These are phyloP conservation scores for Hypothenemus hampei DNA, from an alignment of 1,140 invertebrate species.

Conservation along the genomic window DNA sequence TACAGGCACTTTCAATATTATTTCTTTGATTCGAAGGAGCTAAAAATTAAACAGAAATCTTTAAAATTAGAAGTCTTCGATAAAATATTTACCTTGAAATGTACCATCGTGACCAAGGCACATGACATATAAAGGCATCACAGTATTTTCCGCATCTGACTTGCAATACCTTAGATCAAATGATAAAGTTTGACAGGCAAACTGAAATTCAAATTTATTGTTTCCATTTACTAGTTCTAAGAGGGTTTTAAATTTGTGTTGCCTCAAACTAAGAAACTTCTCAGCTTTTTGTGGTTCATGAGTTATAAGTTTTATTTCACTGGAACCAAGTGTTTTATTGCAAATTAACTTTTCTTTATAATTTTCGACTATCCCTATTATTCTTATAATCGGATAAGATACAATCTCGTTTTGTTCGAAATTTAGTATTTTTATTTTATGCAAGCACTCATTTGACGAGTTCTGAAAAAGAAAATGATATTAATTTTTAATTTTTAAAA, in stretches of 20 bases:
- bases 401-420: constrained; percentile 28
- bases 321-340: neutral
- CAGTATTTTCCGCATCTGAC: constrained; percentile 38
- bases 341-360: neutral
- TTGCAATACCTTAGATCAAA: constrained; percentile 26
- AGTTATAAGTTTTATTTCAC: neutral
- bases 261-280: neutral
- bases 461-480: no score
- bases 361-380: constrained; percentile 16
- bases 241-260: constrained; percentile 37
- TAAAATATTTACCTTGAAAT: constrained; percentile 55
- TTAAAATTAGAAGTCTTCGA: neutral
- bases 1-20: constrained; percentile 67
- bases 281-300: neutral
- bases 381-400: constrained; percentile 27
- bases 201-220: constrained; percentile 35
- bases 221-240: constrained; percentile 33
- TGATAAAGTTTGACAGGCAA: constrained; percentile 27
- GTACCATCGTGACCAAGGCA: constrained; percentile 70
- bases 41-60: neutral
- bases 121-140: constrained; percentile 69
- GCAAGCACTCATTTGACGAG: constrained; percentile 3
- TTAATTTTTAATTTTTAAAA: no score
- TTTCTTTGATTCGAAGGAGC: constrained; percentile 63
- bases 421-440: constrained; percentile 29